Base-by-base conservation (phyloP, 2,113 vertebrate species). In the Cyanoderma ruficeps region DNA sequence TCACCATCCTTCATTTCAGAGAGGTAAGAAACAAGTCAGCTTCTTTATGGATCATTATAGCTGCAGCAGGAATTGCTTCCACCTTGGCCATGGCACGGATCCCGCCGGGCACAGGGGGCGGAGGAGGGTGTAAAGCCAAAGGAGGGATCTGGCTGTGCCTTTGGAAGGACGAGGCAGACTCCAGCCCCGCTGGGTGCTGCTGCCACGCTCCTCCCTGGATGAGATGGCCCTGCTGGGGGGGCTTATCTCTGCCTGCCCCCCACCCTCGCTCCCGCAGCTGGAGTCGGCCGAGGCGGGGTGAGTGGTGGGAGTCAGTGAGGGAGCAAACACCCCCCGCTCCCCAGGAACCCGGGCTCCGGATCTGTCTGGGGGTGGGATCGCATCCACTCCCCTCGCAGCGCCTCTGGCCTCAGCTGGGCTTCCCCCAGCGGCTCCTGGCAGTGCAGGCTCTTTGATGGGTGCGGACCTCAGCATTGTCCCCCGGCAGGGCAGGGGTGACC, bases 1-100 rank as follows among this genome's bases (percentile, higher is more conserved):
- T 94, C 93, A 74, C 94, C 89, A 94, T 94, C 94, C 96, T 94
- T 96, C 93, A 83, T 77, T 89, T 83, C 14, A 5, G 93, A 70
- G 93, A 91, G 89, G 89, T 94, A 77, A 92, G 89, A 89, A 96
- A 83, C 76, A 95, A 92, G 83, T 80, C 87, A 65, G 83, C 89
- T 92, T 37, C 91, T 83, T 90, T 94, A 81, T 74, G 83, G 87
- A 74, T 86, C 55, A 11, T 90, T 80, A 90, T 77, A 13, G 86
- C 83, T 76, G 83, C 80, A 65, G 84, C 64, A 80, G 77, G 87
- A 69, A 69, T 83, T 35, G 83, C 80, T 95, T 75, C 94, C 63
- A 64, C 57, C 80, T 24, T 0, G 11, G 82, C 85, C 42, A 0
- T 3, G 65, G 93, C 56, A 31, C 2, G 1, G 19, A n/a, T 80